phyloP scores from a whole-genome alignment of 1,140 invertebrate genomes.

The Bombus terrestris region DNA sequence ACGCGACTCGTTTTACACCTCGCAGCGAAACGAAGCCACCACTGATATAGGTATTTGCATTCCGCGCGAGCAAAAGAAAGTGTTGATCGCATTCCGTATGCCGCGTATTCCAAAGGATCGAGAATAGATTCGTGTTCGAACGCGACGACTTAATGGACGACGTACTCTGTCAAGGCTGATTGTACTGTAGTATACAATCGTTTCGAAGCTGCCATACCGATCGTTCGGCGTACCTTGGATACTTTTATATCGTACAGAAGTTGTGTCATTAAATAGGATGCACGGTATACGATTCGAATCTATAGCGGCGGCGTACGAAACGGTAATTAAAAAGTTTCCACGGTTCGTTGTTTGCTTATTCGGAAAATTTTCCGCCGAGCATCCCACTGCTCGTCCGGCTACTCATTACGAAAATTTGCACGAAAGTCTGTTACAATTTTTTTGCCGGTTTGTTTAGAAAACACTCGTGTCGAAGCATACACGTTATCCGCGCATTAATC shows the following conservation, averaged over 20 bases:
- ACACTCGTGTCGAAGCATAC: not conserved
- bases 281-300: not conserved
- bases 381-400: not conserved
- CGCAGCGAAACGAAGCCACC: constrained; percentile 37
- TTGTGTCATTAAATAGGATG: constrained; percentile 26
- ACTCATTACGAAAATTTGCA: constrained; percentile 46
- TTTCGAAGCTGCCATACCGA: not conserved
- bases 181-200: no score
- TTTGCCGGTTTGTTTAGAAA: not conserved
- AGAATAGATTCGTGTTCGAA: not conserved
- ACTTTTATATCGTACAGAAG: constrained; percentile 18
- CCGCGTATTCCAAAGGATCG: constrained; percentile 35
- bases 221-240: not conserved
- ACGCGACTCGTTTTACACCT: constrained; percentile 58
- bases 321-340: constrained; percentile 49
- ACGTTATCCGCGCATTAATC: constrained; percentile 14
- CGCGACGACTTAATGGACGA: not conserved
- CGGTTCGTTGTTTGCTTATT: constrained; percentile 22
- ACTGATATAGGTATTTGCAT: constrained; percentile 59
- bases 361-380: constrained; percentile 29
- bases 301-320: not conserved
- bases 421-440: constrained; percentile 24
- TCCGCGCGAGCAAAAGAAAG: constrained; percentile 35
- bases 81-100: constrained; percentile 61
- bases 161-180: not conserved